A percentile compares a stretch with the other conserved stretches of the same genome.
These are phyloP conservation scores for Unio delphinus DNA, from an alignment of 2,888 invertebrate species.

Conservation along the genomic window DNA sequence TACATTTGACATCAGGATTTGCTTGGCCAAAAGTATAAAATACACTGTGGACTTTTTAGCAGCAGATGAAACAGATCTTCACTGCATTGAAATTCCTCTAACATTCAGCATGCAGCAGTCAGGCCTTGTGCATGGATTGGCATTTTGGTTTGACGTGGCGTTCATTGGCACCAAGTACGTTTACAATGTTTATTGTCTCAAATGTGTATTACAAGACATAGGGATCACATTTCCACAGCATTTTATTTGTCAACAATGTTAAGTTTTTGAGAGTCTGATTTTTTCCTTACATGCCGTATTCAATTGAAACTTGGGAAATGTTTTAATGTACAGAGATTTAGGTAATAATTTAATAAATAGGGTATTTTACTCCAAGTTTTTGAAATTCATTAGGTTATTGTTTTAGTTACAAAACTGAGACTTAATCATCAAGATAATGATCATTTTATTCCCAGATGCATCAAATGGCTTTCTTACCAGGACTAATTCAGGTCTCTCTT, in stretches of 20 bases:
- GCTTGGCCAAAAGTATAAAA: slow-evolving; percentile 93
- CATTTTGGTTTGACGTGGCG: slow-evolving; percentile 99
- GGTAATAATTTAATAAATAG: too few relatives aligned
- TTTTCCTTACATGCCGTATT: too few relatives aligned
- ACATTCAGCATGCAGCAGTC: slow-evolving; percentile 93
- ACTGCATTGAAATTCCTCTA: slow-evolving; percentile 94
- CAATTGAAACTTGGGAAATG: too few relatives aligned
- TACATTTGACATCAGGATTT: slow-evolving; percentile 97
- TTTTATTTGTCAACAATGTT: neutral
- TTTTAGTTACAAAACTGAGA: too few relatives aligned
- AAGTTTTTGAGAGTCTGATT: neutral
- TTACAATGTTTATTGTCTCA: neutral
- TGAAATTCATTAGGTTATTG: too few relatives aligned
- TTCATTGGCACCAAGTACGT: slow-evolving; percentile 82
- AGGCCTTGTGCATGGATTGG: slow-evolving; percentile 95
- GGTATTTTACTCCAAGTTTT: too few relatives aligned
- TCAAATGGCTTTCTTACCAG: too few relatives aligned
- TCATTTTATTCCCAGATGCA: too few relatives aligned
- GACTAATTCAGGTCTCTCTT: too few relatives aligned
- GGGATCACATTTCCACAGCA: neutral
- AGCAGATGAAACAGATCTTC: slow-evolving; percentile 93
- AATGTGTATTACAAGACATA: too few relatives aligned
- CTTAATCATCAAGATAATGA: too few relatives aligned
- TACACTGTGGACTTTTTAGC: slow-evolving; percentile 94
- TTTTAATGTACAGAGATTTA: too few relatives aligned